Conservation (phyloP, 2,113 vertebrate species). For the Scomber colias region DNA sequence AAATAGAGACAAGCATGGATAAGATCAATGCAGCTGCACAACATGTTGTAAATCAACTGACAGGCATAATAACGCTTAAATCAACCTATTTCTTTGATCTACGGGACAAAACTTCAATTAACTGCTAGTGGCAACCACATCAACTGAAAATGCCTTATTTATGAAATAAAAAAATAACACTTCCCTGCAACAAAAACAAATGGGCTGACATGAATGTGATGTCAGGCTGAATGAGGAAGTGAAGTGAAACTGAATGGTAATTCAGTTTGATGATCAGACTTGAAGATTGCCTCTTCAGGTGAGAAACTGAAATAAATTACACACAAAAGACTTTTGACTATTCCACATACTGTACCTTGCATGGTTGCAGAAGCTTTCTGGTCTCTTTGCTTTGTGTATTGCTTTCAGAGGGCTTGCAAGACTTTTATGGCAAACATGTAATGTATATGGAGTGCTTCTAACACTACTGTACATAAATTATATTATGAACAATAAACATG, state of each 20-base stretch:
- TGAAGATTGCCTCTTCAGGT: too few relatives aligned
- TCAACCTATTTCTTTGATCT: not conserved
- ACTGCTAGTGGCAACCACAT: not conserved
- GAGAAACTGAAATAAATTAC: too few relatives aligned
- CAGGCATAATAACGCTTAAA: not conserved
- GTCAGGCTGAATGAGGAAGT: too few relatives aligned
- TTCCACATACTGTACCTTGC: too few relatives aligned
- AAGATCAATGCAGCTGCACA: not conserved
- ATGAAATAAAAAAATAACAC: too few relatives aligned
- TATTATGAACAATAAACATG: slow-evolving; percentile 2
- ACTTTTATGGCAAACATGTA: not conserved
- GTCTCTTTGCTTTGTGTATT: too few relatives aligned
- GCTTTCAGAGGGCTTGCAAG: not conserved
- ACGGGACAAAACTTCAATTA: not conserved
- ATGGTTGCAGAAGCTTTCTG: not conserved
- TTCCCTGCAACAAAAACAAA: not conserved
- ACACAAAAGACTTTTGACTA: too few relatives aligned
- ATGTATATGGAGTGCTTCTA: not conserved
- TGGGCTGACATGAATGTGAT: not conserved
- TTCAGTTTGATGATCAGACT: too few relatives aligned
- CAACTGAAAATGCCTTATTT: not conserved
- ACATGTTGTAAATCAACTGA: not conserved
- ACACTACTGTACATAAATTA: not conserved
- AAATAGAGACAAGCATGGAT: not conserved
- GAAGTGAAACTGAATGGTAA: too few relatives aligned